Evolutionary conservation across 1,140 invertebrate genomes (phyloP).

Genomic region (Ceratina calcarata): DNA sequence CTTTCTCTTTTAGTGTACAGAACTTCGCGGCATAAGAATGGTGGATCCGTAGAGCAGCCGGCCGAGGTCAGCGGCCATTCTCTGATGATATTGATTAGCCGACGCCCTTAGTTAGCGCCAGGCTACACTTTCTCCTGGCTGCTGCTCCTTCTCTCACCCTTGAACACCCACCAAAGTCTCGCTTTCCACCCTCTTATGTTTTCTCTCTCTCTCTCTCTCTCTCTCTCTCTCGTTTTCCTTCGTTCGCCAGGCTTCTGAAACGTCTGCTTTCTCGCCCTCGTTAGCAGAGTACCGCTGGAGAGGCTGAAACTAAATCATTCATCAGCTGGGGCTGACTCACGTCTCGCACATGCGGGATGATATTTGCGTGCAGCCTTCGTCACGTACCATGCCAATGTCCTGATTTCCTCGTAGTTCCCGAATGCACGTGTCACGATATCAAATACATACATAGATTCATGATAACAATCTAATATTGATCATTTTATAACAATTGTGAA

Average conservation of each 20-base stretch:
- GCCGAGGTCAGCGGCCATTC: slow-evolving; percentile 70
- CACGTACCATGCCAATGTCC: not conserved
- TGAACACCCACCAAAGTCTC: slow-evolving; percentile 48
- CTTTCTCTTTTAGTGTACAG: not conserved
- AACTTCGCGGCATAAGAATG: slow-evolving; percentile 55
- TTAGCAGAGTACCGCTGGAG: slow-evolving; percentile 34
- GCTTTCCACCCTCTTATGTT: slow-evolving; percentile 50
- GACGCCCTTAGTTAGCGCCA: slow-evolving; percentile 80
- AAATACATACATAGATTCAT: too few species aligned
- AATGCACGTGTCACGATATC: not conserved
- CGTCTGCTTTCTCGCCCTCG: slow-evolving; percentile 40
- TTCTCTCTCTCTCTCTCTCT: slow-evolving; percentile 29
- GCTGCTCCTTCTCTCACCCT: slow-evolving; percentile 41
- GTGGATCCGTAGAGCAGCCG: slow-evolving; percentile 46
- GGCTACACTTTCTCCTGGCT: slow-evolving; percentile 69
- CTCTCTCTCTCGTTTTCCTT: slow-evolving; percentile 42
- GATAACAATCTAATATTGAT: too few species aligned
- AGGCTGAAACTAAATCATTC: slow-evolving; percentile 69
- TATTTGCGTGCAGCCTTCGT: slow-evolving; percentile 54
- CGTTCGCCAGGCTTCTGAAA: not conserved
- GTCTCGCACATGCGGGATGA: slow-evolving; percentile 54
- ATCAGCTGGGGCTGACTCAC: slow-evolving; percentile 72
- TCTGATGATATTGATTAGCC: slow-evolving; percentile 80
- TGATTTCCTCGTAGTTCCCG: too few species aligned
- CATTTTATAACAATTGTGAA: not conserved